phyloP scores from a whole-genome alignment of 2,113 vertebrate genomes.

The Centropristis striata region DNA sequence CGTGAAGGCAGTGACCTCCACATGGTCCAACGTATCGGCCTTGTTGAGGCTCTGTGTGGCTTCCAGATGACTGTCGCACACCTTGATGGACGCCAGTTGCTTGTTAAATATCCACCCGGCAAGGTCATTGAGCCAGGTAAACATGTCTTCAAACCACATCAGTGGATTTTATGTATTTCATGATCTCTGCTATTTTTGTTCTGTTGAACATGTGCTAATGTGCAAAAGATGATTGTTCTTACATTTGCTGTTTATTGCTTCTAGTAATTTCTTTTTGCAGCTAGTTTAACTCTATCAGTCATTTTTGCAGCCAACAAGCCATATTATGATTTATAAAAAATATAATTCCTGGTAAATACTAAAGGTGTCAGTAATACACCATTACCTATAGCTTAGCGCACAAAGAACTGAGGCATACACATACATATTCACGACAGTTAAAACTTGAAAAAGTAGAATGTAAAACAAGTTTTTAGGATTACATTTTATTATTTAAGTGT shows the following conservation, averaged over 20 bases:
- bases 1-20: slow-evolving; percentile 96
- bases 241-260: background rate
- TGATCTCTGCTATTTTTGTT: background rate
- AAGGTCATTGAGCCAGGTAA: slow-evolving; percentile 98
- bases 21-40: slow-evolving; percentile 96
- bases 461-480: background rate
- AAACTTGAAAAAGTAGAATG: background rate
- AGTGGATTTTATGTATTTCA: background rate
- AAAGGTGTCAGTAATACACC: background rate
- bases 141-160: background rate
- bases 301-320: background rate
- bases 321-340: background rate
- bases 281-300: background rate
- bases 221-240: background rate
- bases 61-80: slow-evolving; percentile 98
- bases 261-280: background rate
- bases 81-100: slow-evolving; percentile 95
- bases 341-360: background rate
- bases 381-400: background rate
- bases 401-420: background rate
- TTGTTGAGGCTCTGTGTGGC: slow-evolving; percentile 97
- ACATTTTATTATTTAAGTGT: background rate
- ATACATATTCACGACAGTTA: background rate
- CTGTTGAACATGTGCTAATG: background rate
- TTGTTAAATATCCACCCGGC: slow-evolving; percentile 96